Evolutionary conservation across 2,797 vertebrate species (phyloP).

Genomic region (Leucoraja ocellata): DNA sequence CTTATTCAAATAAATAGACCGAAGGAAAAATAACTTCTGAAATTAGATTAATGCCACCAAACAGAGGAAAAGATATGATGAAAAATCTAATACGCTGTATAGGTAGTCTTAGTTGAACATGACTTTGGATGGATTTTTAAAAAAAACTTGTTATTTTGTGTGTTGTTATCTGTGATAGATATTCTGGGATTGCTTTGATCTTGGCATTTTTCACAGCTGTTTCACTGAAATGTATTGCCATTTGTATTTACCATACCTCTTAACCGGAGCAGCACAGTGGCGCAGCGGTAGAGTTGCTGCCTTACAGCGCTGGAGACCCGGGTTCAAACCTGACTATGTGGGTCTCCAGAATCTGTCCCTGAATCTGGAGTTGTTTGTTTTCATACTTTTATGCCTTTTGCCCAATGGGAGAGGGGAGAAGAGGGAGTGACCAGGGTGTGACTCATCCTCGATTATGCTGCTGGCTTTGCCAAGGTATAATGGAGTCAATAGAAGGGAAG

Average conservation of each 20-base stretch:
- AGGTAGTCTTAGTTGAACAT: not conserved
- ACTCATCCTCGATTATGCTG: too few species aligned
- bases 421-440: too few species aligned
- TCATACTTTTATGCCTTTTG: too few species aligned
- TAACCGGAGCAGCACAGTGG: too few species aligned
- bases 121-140: conserved; percentile 9
- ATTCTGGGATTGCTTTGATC: not conserved
- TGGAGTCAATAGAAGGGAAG: too few species aligned
- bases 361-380: too few species aligned
- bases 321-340: too few species aligned
- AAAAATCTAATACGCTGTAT: not conserved
- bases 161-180: not conserved
- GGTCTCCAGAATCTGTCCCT: too few species aligned
- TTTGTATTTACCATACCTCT: not conserved
- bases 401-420: too few species aligned
- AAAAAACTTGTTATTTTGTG: not conserved
- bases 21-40: conserved; percentile 17
- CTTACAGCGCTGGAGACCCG: too few species aligned
- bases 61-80: not conserved
- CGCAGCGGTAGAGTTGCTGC: too few species aligned
- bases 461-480: too few species aligned
- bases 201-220: not conserved
- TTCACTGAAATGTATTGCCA: not conserved
- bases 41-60: conserved; percentile 25
- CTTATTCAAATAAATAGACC: conserved; percentile 21